Evolutionary conservation across 2,888 invertebrate genomes (phyloP), one percentile per base, ranked within the genome.

Genomic region (Cheilosia variabilis): DNA sequence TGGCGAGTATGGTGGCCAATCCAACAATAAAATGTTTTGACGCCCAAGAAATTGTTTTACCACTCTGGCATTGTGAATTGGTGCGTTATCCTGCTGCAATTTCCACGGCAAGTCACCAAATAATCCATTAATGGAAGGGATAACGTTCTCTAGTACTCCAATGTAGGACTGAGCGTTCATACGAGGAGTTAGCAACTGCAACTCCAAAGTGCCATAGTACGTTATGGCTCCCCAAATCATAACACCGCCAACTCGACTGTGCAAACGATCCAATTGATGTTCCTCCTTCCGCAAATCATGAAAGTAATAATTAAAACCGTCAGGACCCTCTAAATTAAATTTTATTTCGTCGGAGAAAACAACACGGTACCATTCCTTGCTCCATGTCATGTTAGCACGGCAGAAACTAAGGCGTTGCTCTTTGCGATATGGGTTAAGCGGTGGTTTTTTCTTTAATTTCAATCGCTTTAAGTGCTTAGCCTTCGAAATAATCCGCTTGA

Each of bases 11-110:
- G 77, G 41, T 76, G 57, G 57, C 69, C 65, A 78, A 41, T 62
- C 68, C 68, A 80, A 73, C 17, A 75, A 45, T 65, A 60, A 57
- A 37, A 73, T 43, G 50, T 80, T 80, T 69, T 79, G 57, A 50
- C 68, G 68, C 9, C 55, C 50, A 73, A 78, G 50, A 60, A 65
- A 78, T 27, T 58, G 43, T 80, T 77, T 72, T 37, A 72, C 76
- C 55, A 80, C 71, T 60, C 72, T 53, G 66, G 66, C 75, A 37
- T 73, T 80, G 58, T 86, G 75, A 47, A 84, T 75, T 17, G 73
- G 72, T 9, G 78, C 53, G 65, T 87, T 82, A 53, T 75, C 71
- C 52, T 87, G 71, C 50, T 82, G 71, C 22, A 82, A 79, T 71
- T 66, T 71, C 57, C 57, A 76, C 47, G 50, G 65, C 34, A 83